Base-by-base conservation (phyloP, 2,888 invertebrate species). In the Trissolcus japonicus region DNA sequence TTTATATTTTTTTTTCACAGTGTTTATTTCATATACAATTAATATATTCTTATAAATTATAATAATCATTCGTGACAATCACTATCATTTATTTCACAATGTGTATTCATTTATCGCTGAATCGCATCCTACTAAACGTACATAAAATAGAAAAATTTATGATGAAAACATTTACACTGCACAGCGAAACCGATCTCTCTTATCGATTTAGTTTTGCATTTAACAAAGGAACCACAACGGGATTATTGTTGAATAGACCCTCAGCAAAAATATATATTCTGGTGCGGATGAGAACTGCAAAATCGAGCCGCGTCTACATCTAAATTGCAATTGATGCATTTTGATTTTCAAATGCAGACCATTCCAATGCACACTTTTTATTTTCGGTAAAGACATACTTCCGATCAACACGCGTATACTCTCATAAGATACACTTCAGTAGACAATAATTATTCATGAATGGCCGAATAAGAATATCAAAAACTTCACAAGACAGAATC, bases 71-170 rank as follows among this genome's bases (percentile, higher is more conserved):
- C 81, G 80, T 78, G 80, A 79, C 78, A 69, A 78, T 78, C 80
- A 74, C 63, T 79, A 76, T 71, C 80, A 79, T 75, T 82, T 76
- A 79, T 80, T 76, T 76, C 73, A 79, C 83, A 79, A 77, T 76
- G 77, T 72, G 78, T 76, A 80, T 75, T 80, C 66, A 69, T 59
- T 67, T 73, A 73, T 66, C 62, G 55, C 17, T 56, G 11, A 46
- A 59, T 59, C n/a, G 43, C 66, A 75, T 72, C 54, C 57, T 75
- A 74, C 79, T 77, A 80, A 82, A 80, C 77, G 76, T 84, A 80
- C 79, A 79, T 79, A 81, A 81, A 83, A 84, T 82, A 82, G 83
- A 84, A 83, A 84, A 83, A 82, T 79, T 81, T 55, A 81, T 78
- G 62, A 71, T 68, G 78, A 78, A 83, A 81, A 81, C 81, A 82